Evolutionary conservation across 2,113 vertebrate species (phyloP).

Genomic region (Lophura nycthemera): DNA sequence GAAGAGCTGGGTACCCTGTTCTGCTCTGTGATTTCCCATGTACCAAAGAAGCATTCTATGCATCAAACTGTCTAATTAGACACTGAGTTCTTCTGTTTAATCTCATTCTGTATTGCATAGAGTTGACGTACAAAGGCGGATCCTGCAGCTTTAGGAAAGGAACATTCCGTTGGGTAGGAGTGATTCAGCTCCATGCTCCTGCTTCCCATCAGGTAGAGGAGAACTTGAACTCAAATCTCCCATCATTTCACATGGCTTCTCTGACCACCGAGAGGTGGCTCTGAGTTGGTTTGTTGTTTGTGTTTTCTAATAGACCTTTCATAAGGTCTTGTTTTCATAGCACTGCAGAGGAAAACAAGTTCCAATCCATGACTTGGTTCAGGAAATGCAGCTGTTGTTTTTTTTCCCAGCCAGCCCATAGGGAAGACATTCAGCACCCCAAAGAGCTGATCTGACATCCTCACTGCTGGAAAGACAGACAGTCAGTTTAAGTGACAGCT

Average conservation of each 20-base stretch:
- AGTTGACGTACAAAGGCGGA: background rate
- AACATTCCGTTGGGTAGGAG: background rate
- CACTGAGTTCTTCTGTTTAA: accelerated
- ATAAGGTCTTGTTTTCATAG: background rate
- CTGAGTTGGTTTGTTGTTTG: background rate
- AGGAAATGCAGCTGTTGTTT: background rate
- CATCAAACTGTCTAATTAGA: background rate
- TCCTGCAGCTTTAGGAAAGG: background rate
- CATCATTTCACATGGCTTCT: background rate
- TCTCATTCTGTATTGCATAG: accelerated
- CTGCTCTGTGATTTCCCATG: accelerated
- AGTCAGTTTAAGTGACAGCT: background rate
- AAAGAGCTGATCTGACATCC: background rate
- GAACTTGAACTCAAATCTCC: background rate
- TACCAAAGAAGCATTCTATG: background rate
- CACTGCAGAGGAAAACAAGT: background rate
- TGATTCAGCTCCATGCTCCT: background rate
- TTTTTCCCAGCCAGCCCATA: background rate
- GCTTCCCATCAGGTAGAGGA: accelerated
- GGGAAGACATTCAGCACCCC: background rate
- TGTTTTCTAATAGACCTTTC: background rate
- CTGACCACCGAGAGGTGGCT: background rate
- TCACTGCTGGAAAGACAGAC: background rate
- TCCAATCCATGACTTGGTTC: background rate
- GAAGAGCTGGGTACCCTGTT: background rate